Percentiles rank a stretch among this genome's conserved stretches.
phyloP scores from a whole-genome alignment of 2,113 vertebrate genomes.

The Pluvialis apricaria region DNA sequence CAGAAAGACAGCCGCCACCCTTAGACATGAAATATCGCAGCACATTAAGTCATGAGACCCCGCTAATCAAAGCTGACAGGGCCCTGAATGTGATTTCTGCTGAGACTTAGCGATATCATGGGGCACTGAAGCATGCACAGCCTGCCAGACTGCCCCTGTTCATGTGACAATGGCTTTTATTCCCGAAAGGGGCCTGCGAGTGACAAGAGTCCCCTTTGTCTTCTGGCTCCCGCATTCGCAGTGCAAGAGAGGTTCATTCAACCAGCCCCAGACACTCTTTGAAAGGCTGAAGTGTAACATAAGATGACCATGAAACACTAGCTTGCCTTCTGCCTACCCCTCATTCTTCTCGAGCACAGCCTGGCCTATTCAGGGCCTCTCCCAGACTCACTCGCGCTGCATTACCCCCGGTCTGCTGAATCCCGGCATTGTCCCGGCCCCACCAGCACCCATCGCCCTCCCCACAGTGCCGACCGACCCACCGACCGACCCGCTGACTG shows the following conservation, averaged over 20 bases:
- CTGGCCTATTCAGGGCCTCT: conserved; percentile 63
- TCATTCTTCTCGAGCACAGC: conserved; percentile 60
- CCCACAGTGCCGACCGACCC: neutral
- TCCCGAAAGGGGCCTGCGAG: conserved; percentile 66
- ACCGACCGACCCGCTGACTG: no score
- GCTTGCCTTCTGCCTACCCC: conserved; percentile 71
- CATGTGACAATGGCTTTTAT: conserved; percentile 76
- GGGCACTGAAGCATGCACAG: conserved; percentile 76
- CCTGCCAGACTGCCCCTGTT: conserved; percentile 76
- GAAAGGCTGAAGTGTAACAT: conserved; percentile 76
- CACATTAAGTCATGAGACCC: conserved; percentile 73
- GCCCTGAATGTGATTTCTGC: conserved; percentile 72
- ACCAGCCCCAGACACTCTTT: conserved; percentile 75
- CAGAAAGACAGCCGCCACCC: conserved; percentile 68
- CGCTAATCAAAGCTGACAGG: conserved; percentile 79
- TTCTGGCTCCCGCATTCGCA: conserved; percentile 50
- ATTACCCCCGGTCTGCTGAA: conserved; percentile 54
- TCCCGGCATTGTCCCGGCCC: conserved; percentile 48
- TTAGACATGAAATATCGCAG: conserved; percentile 72
- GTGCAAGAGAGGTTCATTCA: conserved; percentile 71
- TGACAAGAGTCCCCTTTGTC: conserved; percentile 82
- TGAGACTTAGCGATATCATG: conserved; percentile 63
- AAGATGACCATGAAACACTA: conserved; percentile 72
- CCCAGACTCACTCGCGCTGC: conserved; percentile 18
- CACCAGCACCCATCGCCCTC: neutral